Percentiles rank a stretch among this genome's conserved stretches.
Conservation (phyloP, 2,888 invertebrate species). For the Drosophila paucipuncta region DNA sequence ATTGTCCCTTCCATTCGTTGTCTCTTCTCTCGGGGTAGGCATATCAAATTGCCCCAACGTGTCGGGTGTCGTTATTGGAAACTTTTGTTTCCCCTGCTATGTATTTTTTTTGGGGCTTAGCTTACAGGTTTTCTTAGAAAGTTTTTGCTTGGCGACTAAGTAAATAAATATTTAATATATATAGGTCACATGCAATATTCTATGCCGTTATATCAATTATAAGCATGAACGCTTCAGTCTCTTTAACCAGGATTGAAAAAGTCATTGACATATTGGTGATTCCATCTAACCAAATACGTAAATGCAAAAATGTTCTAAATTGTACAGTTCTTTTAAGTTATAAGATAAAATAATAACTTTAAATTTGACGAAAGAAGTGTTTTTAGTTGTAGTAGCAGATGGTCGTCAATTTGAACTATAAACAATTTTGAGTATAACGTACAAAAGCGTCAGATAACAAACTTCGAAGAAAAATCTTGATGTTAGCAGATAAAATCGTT, state of each 20-base stretch:
- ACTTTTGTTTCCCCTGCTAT: not conserved
- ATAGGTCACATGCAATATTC: conserved; percentile 18
- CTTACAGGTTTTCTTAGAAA: conserved; percentile 2
- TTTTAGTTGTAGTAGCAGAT: not conserved
- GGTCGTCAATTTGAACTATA: not conserved
- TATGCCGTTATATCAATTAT: not conserved
- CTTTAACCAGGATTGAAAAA: not conserved
- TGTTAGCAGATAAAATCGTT: not conserved
- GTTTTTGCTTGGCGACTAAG: conserved; percentile 11
- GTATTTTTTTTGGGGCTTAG: not conserved
- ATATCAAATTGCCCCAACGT: conserved; percentile 7
- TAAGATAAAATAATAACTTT: not conserved
- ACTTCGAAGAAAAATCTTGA: too few species aligned
- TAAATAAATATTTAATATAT: conserved; percentile 9
- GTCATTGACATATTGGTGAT: not conserved
- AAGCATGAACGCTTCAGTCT: not conserved
- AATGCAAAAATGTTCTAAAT: not conserved
- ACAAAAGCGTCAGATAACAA: not conserved
- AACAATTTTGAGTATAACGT: not conserved
- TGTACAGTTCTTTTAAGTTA: not conserved
- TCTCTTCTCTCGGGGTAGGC: not conserved
- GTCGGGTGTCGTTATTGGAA: conserved; percentile 10
- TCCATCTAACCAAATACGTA: not conserved
- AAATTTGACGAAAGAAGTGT: not conserved
- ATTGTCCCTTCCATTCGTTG: not conserved